Evolutionary conservation across 2,113 vertebrate genomes (phyloP), one percentile per base, ranked within the genome.

Genomic region (Chaetodon auriga): DNA sequence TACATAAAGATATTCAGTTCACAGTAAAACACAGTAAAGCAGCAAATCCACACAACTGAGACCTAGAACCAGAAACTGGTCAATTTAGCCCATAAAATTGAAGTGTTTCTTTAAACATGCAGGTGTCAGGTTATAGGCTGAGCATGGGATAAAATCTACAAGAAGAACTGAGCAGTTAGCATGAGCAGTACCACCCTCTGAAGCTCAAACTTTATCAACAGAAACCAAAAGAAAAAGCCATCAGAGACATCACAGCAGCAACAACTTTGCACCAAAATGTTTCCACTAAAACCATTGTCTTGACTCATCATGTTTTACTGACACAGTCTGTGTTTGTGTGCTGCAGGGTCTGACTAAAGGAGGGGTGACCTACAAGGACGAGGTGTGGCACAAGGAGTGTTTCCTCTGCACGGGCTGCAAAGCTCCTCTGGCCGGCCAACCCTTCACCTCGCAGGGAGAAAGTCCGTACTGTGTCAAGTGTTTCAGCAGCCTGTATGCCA

Each of bases 351-450:
- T 99, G 94, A 96, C 96, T 49, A 97, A 98, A 94, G 98, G 97
- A 19, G 98, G 98, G 1, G 96, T 99, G 92, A 99, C 97, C 54
- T 99, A 99, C 93, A 96, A 96, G 69, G 97, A 97, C 0, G 96
- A 98, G 89, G 96, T 97, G 0, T 99, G 97, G 97, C 98, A 99
- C 94, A 97, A 96, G 83, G 98, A 99, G 87, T 99, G 98, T 89
- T 97, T 99, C 30, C 93, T 98, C 83, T 99, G 98, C 94, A 95
- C 94, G 0, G 96, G 97, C 83, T 99, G 98, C 90, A 94, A 96
- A 89, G 92, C 80, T 0, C 97, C 96, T 48, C 93, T 99, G 88
- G 97, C 97, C 0, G 97, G 97, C 8, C 97, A 98, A 87, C 96
- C 97, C 87, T 99, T 99, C 95, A 99, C 98, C 84, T 99, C 98